Conservation (phyloP, 1,140 invertebrate genomes). For the Tetranychus cinnabarinus region DNA sequence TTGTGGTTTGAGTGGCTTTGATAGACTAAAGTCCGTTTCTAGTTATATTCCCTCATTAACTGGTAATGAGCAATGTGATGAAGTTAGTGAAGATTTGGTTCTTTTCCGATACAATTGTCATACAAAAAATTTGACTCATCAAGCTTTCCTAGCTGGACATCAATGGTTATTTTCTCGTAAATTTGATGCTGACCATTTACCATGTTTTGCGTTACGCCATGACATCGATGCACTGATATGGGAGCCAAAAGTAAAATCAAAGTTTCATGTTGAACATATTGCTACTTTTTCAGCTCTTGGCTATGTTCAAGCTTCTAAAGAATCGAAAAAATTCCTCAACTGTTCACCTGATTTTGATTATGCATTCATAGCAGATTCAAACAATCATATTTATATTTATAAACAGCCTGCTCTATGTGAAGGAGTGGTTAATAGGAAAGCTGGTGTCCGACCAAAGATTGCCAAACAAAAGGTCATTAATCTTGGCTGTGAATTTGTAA, state of each 20-base stretch:
- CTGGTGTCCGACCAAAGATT: not conserved
- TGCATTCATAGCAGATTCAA: not conserved
- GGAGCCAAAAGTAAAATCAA: not conserved
- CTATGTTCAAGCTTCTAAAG: not conserved
- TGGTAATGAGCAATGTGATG: not conserved
- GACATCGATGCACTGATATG: not conserved
- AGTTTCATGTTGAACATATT: not conserved
- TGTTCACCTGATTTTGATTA: not conserved
- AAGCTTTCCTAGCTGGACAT: not conserved
- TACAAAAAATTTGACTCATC: not conserved
- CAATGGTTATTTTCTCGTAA: not conserved
- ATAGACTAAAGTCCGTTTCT: not conserved
- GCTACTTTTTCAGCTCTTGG: not conserved
- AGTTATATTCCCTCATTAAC: not conserved
- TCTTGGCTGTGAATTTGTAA: not conserved
- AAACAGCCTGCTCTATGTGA: not conserved
- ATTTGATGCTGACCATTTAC: not conserved
- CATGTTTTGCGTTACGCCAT: not conserved
- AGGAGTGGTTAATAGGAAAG: not conserved
- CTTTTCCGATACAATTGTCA: not conserved
- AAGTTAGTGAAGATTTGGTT: not conserved
- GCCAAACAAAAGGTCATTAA: not conserved
- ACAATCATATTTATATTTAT: not conserved
- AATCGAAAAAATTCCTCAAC: not conserved
- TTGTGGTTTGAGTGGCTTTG: not conserved